These are phyloP conservation scores for Panurus biarmicus DNA, from an alignment of 2,113 vertebrate species.

Conservation along the genomic window DNA sequence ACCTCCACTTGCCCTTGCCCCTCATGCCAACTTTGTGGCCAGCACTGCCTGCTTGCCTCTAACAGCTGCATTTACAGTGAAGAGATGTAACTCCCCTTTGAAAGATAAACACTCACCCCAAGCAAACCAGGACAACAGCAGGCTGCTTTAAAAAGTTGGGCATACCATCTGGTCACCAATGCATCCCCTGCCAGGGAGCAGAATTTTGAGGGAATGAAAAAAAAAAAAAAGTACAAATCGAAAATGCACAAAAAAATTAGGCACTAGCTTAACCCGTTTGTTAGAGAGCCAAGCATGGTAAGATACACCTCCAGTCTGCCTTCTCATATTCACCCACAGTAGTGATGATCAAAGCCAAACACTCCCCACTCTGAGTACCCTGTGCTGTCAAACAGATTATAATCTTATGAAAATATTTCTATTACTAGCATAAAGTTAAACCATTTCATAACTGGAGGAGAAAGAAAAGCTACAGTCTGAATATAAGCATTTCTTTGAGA, in stretches of 20 bases:
- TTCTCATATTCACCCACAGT: background rate
- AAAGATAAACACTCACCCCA: slow-evolving; percentile 24
- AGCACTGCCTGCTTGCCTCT: background rate
- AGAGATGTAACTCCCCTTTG: slow-evolving; percentile 18
- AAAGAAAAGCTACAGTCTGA: slow-evolving; percentile 1
- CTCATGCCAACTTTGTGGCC: background rate
- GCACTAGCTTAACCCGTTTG: slow-evolving; percentile 7
- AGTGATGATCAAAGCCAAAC: background rate
- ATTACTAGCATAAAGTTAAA: slow-evolving; percentile 1
- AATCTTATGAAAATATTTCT: background rate
- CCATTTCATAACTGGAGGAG: background rate
- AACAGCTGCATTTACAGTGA: background rate
- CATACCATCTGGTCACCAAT: background rate
- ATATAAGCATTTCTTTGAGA: slow-evolving; percentile 12
- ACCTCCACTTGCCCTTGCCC: background rate
- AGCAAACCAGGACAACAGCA: slow-evolving; percentile 27
- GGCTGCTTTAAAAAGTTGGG: background rate
- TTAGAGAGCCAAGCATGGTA: background rate
- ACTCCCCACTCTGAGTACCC: background rate
- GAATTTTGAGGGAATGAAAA: background rate
- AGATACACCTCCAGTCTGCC: background rate
- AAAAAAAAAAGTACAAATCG: background rate
- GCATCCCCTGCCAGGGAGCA: background rate
- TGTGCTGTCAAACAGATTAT: slow-evolving; percentile 20
- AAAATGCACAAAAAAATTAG: slow-evolving; percentile 14